These are phyloP conservation scores for Rhinopithecus roxellana DNA, from an alignment of 2,113 vertebrate species.

Conservation along the genomic window DNA sequence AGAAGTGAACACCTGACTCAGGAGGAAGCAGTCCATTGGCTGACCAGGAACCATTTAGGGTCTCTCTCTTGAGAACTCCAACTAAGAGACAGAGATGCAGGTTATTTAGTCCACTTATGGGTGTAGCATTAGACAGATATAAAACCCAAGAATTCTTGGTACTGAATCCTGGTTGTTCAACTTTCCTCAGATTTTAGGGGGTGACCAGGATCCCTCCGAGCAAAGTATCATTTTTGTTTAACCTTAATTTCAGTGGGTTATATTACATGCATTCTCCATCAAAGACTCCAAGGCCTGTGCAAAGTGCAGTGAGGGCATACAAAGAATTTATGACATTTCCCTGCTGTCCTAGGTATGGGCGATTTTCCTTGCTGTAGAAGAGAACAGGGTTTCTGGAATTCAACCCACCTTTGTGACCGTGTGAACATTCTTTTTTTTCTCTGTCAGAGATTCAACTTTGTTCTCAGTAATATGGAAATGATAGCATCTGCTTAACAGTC, in stretches of 20 bases:
- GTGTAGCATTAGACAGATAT: background rate
- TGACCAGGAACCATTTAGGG: background rate
- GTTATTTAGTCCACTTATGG: fast-evolving
- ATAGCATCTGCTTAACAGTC: background rate
- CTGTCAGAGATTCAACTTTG: background rate
- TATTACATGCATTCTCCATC: background rate
- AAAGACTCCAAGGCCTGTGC: background rate
- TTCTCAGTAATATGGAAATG: background rate
- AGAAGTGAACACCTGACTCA: background rate
- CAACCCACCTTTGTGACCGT: background rate
- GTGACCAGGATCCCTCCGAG: background rate
- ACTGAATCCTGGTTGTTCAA: background rate
- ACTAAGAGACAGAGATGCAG: background rate
- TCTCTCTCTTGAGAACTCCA: background rate
- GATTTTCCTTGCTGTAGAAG: background rate
- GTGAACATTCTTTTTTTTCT: background rate
- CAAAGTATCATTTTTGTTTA: background rate
- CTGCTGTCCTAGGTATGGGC: background rate
- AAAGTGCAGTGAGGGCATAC: background rate
- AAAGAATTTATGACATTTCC: background rate
- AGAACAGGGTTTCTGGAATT: background rate
- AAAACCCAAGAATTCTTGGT: background rate
- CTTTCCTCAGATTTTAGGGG: background rate
- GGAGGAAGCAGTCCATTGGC: background rate
- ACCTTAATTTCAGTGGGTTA: background rate